A percentile compares a stretch with the other conserved stretches of the same genome.
These are phyloP conservation scores for Octodonta nipae DNA, from an alignment of 2,888 invertebrate species.

Conservation along the genomic window DNA sequence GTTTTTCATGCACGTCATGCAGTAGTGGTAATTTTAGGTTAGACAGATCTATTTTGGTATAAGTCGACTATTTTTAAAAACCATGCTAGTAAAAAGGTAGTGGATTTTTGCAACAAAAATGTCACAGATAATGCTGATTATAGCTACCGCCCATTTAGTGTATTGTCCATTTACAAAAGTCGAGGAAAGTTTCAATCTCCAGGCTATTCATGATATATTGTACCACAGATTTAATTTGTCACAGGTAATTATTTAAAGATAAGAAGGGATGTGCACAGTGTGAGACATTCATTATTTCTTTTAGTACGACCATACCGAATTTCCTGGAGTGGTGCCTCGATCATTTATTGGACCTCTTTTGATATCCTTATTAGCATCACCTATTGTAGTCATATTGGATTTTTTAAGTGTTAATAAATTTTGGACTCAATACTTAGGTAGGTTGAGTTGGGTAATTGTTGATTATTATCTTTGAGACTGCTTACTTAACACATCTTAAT, in stretches of 20 bases:
- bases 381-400: conserved; percentile 55
- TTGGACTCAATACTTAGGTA: conserved; percentile 79
- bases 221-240: conserved; percentile 74
- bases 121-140: conserved; percentile 60
- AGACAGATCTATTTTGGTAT: conserved; percentile 26
- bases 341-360: conserved; percentile 86
- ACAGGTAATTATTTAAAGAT: conserved; percentile 52
- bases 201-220: conserved; percentile 93
- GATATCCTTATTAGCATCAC: conserved; percentile 64
- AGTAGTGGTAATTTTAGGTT: too few species aligned
- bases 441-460: conserved; percentile 24
- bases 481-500: too few species aligned
- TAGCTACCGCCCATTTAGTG: conserved; percentile 66
- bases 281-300: conserved; percentile 24
- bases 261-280: too few species aligned
- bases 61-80: conserved; percentile 16
- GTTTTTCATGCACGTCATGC: too few species aligned
- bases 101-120: conserved; percentile 34
- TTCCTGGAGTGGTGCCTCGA: conserved; percentile 93
- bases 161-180: conserved; percentile 96
- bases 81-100: conserved; percentile 22
- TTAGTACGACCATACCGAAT: conserved; percentile 95
- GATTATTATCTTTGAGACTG: not conserved
- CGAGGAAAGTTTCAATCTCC: conserved; percentile 97
- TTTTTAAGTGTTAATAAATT: conserved; percentile 65